phyloP scores from a whole-genome alignment of 2,113 vertebrate genomes.

The Brachirus orientalis region DNA sequence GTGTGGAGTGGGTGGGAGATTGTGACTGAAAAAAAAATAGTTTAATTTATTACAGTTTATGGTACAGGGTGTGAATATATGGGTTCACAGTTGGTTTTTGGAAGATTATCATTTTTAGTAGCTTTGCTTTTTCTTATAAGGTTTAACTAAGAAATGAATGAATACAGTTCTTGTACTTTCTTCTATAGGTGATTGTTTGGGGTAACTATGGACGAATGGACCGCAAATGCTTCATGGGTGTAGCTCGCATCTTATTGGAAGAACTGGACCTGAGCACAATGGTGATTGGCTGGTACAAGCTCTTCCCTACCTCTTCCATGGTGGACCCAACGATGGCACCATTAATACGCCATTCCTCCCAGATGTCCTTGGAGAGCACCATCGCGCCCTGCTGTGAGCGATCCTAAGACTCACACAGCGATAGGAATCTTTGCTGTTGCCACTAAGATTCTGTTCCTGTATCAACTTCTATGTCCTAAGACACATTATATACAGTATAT shows the following conservation, averaged over 20 bases:
- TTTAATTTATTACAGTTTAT: too few species aligned
- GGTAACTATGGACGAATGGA: constrained; percentile 99
- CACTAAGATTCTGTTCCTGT: constrained; percentile 20
- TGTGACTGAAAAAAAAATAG: too few species aligned
- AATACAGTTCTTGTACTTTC: constrained; percentile 1
- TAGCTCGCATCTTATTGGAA: constrained; percentile 95
- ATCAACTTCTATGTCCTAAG: constrained; percentile 32
- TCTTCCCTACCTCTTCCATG: constrained; percentile 98
- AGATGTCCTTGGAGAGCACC: constrained; percentile 97
- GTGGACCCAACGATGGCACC: constrained; percentile 94
- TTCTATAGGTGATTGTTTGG: constrained; percentile 94
- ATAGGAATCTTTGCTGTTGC: constrained; percentile 49
- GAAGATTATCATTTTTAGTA: too few species aligned
- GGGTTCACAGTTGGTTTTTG: too few species aligned
- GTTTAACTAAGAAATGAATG: too few species aligned
- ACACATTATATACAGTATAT: neutral
- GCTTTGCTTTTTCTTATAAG: too few species aligned
- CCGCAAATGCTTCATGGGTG: constrained; percentile 98
- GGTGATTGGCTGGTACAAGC: constrained; percentile 99
- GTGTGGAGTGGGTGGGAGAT: too few species aligned
- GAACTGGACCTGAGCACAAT: constrained; percentile 96
- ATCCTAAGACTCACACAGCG: constrained; percentile 83
- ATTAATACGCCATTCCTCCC: constrained; percentile 94
- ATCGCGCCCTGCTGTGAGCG: constrained; percentile 96
- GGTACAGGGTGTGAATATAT: too few species aligned